Percentiles rank a stretch among this genome's conserved stretches.
Evolutionary conservation across 2,113 vertebrate genomes (phyloP).

Genomic region (Anguilla japonica): DNA sequence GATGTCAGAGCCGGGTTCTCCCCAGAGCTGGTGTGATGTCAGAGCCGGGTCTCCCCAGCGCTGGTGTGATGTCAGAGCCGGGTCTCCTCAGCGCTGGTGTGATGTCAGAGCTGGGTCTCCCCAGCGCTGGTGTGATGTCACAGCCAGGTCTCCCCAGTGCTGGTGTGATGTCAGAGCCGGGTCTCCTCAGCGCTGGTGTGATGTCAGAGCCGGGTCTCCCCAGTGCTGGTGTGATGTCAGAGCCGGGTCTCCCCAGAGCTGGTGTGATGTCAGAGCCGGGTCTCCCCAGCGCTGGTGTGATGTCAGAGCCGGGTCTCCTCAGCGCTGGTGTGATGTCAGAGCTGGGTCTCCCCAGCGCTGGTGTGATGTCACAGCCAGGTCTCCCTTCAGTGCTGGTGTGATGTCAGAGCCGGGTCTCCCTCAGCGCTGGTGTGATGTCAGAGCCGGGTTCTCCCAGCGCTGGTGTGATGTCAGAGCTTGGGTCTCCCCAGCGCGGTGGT

Average conservation of each 20-base stretch:
- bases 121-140: constrained; percentile 63
- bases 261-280: constrained; percentile 70
- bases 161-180: constrained; percentile 69
- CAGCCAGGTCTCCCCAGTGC: constrained; percentile 56
- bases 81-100: constrained; percentile 41
- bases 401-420: constrained; percentile 66
- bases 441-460: constrained; percentile 49
- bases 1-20: constrained; percentile 68
- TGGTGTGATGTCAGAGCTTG: constrained; percentile 69
- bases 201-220: constrained; percentile 66
- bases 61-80: constrained; percentile 69
- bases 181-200: constrained; percentile 39
- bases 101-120: constrained; percentile 67
- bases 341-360: constrained; percentile 45
- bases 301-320: constrained; percentile 67
- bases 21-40: constrained; percentile 61
- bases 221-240: constrained; percentile 65
- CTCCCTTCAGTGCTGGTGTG: constrained; percentile 42
- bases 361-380: constrained; percentile 69
- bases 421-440: constrained; percentile 64
- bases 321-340: constrained; percentile 66
- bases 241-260: constrained; percentile 48
- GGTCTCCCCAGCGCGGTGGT: constrained; percentile 47
- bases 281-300: constrained; percentile 46
- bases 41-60: constrained; percentile 53